Percentiles rank a stretch among this genome's conserved stretches.
These are phyloP conservation scores for Proterorhinus semilunaris DNA, from an alignment of 2,113 vertebrate species.

Conservation along the genomic window DNA sequence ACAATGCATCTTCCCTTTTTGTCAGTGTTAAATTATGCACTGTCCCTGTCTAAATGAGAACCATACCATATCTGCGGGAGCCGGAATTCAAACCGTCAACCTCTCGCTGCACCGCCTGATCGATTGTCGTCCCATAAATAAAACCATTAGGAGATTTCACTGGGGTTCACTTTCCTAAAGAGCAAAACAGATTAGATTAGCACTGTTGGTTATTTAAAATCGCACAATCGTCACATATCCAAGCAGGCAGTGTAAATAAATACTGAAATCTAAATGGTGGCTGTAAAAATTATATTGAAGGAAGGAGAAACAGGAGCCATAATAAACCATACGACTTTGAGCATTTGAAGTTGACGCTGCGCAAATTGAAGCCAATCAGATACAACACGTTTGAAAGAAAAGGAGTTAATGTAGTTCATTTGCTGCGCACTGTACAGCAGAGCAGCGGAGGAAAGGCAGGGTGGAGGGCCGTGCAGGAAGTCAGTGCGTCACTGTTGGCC, in stretches of 20 bases:
- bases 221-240: not conserved
- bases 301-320: conserved; percentile 4
- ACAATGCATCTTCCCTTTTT: too few species aligned
- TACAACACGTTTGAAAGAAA: not conserved
- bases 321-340: not conserved
- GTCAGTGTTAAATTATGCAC: too few species aligned
- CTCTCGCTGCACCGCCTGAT: too few species aligned
- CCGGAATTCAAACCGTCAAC: too few species aligned
- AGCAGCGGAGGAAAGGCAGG: conserved; percentile 22
- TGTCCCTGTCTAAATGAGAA: too few species aligned
- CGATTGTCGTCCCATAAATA: not conserved
- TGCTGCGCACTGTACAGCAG: not conserved
- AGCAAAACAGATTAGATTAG: not conserved
- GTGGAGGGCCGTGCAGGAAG: conserved; percentile 64
- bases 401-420: not conserved
- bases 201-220: not conserved
- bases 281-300: conserved; percentile 7
- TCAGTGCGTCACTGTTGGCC: conserved; percentile 60
- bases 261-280: not conserved
- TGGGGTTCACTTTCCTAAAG: not conserved
- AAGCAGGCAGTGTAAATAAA: not conserved
- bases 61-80: too few species aligned
- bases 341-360: conserved; percentile 1
- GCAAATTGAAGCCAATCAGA: conserved; percentile 9
- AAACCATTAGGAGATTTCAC: not conserved